Evolutionary conservation across 92 coral and sea anemone genomes (phyloP).

Genomic region (Chrysogorgia sp.): DNA sequence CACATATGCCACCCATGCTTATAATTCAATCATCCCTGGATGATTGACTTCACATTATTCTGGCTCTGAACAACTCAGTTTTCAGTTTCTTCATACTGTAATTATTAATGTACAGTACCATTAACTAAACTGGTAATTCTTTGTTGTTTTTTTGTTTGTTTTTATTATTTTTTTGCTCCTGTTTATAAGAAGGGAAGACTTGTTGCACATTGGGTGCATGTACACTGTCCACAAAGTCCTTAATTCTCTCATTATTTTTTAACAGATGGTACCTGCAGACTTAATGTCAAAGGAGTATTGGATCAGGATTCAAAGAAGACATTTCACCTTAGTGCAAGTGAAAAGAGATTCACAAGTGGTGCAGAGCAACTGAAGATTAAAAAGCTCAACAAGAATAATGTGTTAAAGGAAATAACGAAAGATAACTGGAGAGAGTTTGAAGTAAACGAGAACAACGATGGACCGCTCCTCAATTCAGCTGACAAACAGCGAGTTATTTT

Average conservation of each 20-base stretch:
- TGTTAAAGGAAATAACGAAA: conserved; percentile 75
- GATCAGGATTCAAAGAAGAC: conserved; percentile 84
- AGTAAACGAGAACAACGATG: conserved; percentile 68
- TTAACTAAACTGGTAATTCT: too few species aligned
- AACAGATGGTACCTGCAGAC: conserved; percentile 89
- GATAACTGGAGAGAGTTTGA: conserved; percentile 70
- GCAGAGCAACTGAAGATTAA: conserved; percentile 84
- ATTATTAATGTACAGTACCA: too few species aligned
- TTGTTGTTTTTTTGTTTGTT: too few species aligned
- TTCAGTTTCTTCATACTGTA: too few species aligned
- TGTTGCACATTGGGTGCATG: not conserved
- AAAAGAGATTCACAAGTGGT: conserved; percentile 76
- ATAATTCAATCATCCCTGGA: too few species aligned
- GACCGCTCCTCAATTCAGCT: conserved; percentile 66
- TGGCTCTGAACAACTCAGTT: too few species aligned
- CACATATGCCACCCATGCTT: too few species aligned
- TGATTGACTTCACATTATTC: too few species aligned
- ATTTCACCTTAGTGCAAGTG: conserved; percentile 77
- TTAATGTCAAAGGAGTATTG: conserved; percentile 67
- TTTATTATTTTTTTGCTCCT: too few species aligned
- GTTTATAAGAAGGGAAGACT: too few species aligned
- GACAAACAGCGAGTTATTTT: conserved; percentile 74
- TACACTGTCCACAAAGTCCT: not conserved
- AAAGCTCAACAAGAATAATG: conserved; percentile 76
- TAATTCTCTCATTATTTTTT: not conserved